Evolutionary conservation across 2,113 vertebrate species (phyloP), one percentile per base, ranked within the genome.

Genomic region (Phasianus colchicus): DNA sequence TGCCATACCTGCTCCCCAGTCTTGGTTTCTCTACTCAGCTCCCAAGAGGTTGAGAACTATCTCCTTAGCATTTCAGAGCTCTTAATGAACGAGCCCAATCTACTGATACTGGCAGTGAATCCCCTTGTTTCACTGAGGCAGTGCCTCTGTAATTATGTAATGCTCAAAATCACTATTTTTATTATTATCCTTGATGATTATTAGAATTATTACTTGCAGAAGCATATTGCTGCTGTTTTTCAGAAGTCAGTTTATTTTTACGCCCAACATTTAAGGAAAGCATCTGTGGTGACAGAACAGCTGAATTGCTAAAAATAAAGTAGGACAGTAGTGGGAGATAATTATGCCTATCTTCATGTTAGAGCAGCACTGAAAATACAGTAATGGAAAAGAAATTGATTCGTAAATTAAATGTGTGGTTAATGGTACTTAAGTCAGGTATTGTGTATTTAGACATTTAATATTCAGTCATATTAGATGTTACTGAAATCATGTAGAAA

Each of bases 371-470:
- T 65, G 47, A 88, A 95, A 95, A 88, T 83, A 40, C 25, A 1
- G 1, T 64, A 61, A 12, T 90, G 55, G 65, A 61, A 83, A 84
- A 47, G 81, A 94, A 92, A 86, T 61, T 29, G 1, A 40, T 86
- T 86, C n/a, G 40, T 88, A 75, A 91, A 69, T 95, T 55, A 77
- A 75, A 32, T 90, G 74, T 20, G 17, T 66, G 52, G 18, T 61
- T 90, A 84, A 69, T 45, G 75, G 61, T 69, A 78, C 74, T 88
- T 93, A 71, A 94, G 18, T 4, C 50, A 86, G 55, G 86, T 88
- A 88, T 90, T 86, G 64, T 34, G 25, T 94, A 47, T 72, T 84
- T 71, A 86, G 52, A 61, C 75, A 32, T 73, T 93, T 93, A 83
- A 57, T 20, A 15, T 75, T 54, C 74, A 67, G 34, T 61, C 74